Evolutionary conservation across 37 sponge, comb jelly and placozoan genomes (phyloP), one percentile per base, ranked within the genome.

Genomic region (Chondrosia reniformis): DNA sequence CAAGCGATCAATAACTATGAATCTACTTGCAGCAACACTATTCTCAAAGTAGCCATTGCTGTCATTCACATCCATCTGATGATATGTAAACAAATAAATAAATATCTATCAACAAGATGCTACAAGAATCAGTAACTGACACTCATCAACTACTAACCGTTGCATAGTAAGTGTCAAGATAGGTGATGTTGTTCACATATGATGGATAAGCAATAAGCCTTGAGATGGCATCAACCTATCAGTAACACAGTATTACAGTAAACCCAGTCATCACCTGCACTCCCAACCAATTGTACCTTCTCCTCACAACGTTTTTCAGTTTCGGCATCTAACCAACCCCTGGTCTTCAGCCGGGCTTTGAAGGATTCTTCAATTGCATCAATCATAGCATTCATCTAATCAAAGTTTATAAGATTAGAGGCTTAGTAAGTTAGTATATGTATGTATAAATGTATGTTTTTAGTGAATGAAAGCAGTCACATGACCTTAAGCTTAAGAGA

Each of bases 331-430:
- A 88, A 40, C 84, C 83, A 88, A 32, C 2, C 39, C 4, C 52
- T 74, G 17, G n/a, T 46, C n/a, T 69, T 42, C 19, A 88, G 76
- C 0, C 88, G 40, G 30, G 62, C 56, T 27, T 83, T 82, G 64
- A 88, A 88, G 64, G 88, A 79, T 27, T 24, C 44, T 61, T 83
- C 59, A 5, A 88, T 36, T 12, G 74, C 45, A 9, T 71, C 55
- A 33, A 64, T 64, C 33, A 13, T 13, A 4, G 66, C 21, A 36
- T 64, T 64, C 66, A 64, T 64, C 66, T 64, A 33, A 64, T 19
- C 17, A 64, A 56, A 2, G 7, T n/a, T n/a, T n/a, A n/a, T n/a
- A n/a, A n/a, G n/a, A n/a, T n/a, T n/a, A n/a, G n/a, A n/a, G n/a
- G n/a, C n/a, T n/a, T n/a, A n/a, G n/a, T n/a, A n/a, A n/a, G n/a